Evolutionary conservation across 2,888 invertebrate species (phyloP).

Genomic region (Cordilura impudica): DNA sequence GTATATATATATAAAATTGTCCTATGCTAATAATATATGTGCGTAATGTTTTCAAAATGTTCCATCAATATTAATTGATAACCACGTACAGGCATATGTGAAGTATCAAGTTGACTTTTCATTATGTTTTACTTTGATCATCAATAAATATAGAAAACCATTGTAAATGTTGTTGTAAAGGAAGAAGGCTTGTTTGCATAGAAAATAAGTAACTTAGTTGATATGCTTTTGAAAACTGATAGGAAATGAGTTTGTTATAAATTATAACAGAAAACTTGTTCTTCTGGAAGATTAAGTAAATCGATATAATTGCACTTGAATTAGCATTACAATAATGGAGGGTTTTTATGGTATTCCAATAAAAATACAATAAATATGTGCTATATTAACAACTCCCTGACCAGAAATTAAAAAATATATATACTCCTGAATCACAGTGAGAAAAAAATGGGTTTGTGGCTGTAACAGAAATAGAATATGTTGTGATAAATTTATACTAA

Average conservation of each 20-base stretch:
- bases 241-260: not conserved
- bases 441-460: too few relatives aligned
- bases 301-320: not conserved
- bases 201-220: slow-evolving; percentile 32
- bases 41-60: slow-evolving; percentile 23
- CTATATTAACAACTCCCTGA: too few relatives aligned
- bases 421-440: too few relatives aligned
- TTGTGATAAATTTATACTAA: too few relatives aligned
- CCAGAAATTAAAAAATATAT: too few relatives aligned
- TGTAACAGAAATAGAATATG: too few relatives aligned
- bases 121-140: slow-evolving; percentile 56
- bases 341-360: too few relatives aligned
- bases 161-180: slow-evolving; percentile 17
- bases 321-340: too few relatives aligned
- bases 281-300: not conserved
- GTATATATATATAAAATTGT: slow-evolving; percentile 16
- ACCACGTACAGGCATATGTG: slow-evolving; percentile 42
- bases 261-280: not conserved
- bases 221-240: not conserved
- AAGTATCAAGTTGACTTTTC: slow-evolving; percentile 43
- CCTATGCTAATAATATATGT: slow-evolving; percentile 51
- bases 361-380: too few relatives aligned
- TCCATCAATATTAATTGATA: slow-evolving; percentile 58
- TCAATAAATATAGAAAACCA: slow-evolving; percentile 6
- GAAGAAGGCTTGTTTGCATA: slow-evolving; percentile 34